Evolutionary conservation across 2,888 invertebrate species (phyloP).

Genomic region (Phytoseiulus persimilis): DNA sequence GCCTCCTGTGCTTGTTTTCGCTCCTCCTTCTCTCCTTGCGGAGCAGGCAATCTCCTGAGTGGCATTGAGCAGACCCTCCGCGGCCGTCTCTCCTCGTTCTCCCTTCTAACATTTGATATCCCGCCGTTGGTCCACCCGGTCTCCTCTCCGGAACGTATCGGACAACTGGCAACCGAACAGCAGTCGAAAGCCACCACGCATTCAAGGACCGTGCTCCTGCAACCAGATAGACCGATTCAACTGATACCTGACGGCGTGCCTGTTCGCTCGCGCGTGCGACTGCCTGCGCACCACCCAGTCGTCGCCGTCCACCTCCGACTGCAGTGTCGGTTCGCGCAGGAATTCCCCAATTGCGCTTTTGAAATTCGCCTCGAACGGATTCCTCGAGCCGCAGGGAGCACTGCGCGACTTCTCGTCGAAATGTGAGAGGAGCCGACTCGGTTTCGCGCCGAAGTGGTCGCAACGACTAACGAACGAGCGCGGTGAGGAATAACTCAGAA

Average conservation of each 20-base stretch:
- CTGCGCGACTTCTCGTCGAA: neutral
- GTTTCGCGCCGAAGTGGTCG: neutral
- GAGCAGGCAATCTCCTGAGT: neutral
- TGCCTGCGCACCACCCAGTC: neutral
- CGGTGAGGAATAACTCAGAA: neutral
- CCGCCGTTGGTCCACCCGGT: neutral
- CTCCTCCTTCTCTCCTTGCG: neutral
- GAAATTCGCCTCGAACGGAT: neutral
- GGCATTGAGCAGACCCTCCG: neutral
- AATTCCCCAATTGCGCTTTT: neutral
- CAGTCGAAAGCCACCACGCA: conserved; percentile 5
- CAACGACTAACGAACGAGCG: neutral
- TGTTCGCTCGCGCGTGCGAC: neutral
- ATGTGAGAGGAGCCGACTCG: neutral
- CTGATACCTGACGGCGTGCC: neutral
- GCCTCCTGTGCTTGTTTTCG: neutral
- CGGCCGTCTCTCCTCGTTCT: neutral
- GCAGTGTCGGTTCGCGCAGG: neutral
- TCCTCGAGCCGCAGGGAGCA: neutral
- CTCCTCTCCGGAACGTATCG: neutral
- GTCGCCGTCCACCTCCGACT: neutral
- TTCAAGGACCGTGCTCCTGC: neutral
- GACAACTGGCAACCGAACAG: neutral
- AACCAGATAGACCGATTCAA: neutral
- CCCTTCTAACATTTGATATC: neutral